Evolutionary conservation across 2,888 invertebrate genomes (phyloP).

Genomic region (Chesias legatella): DNA sequence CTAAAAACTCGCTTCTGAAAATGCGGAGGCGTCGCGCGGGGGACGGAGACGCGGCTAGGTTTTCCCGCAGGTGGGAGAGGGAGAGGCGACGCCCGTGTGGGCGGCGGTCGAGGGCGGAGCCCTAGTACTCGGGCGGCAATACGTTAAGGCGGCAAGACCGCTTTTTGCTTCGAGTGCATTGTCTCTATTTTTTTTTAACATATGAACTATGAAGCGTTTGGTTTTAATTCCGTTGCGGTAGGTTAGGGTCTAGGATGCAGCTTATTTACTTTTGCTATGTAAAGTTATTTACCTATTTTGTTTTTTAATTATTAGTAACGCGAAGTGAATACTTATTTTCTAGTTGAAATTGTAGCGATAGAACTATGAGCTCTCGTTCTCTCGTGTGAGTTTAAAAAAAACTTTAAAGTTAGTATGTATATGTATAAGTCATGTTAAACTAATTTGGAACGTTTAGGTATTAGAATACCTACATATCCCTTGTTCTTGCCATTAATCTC

Average conservation of each 20-base stretch:
- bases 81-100: conserved; percentile 45
- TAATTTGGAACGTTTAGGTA: too few species aligned
- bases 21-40: conserved; percentile 65
- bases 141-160: conserved; percentile 53
- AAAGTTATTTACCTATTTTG: background rate
- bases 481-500: too few species aligned
- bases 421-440: too few species aligned
- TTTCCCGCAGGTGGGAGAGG: conserved; percentile 31
- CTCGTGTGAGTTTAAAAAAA: too few species aligned
- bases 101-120: conserved; percentile 62
- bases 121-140: conserved; percentile 63
- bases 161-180: conserved; percentile 66
- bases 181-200: conserved; percentile 61
- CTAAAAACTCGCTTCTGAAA: conserved; percentile 72
- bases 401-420: too few species aligned
- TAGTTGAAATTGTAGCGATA: too few species aligned
- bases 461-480: too few species aligned
- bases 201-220: conserved; percentile 58
- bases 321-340: too few species aligned
- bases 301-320: too few species aligned
- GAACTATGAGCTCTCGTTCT: too few species aligned
- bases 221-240: conserved; percentile 54
- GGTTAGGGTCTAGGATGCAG: conserved; percentile 46
- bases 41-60: conserved; percentile 47
- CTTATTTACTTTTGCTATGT: conserved; percentile 9